Base-by-base conservation (phyloP, 2,888 invertebrate genomes). In the Timandra comae region DNA sequence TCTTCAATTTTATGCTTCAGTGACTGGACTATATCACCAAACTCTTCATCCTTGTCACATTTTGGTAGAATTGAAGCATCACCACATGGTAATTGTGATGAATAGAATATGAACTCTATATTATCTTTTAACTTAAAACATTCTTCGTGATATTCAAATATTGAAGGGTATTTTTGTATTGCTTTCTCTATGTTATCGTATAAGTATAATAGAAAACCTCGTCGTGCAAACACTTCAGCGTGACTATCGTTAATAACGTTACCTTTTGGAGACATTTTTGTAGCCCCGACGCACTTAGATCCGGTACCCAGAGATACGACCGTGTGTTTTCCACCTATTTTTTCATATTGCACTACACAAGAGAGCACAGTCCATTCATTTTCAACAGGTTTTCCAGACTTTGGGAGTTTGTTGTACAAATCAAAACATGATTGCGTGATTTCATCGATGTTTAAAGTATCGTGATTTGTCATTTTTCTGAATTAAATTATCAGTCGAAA, bases 81-180 rank as follows among this genome's bases (percentile, higher is more conserved):
- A 0, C 98, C 98, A 79, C 98, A 98, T 9, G 97, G 98, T 22
- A 93, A 88, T 64, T 95, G 94, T 29, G 95, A 95, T 16, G 93
- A 91, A 58, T 93, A 95, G 59, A 98, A 92, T 65, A 96, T 92
- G 72, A 95, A 96, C 13, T 88, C 82, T 12, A 94, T 67, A 22
- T 81, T 80, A 2, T 85, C 55, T 51, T 87, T 88, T 1, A 94
- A 41, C 33, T 58, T 56, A 52, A 89, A 89, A 38, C 66, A 69
- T n/a, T 51, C 43, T 1, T 63, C 44, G 22, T 59, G 55, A 23
- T 54, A 29, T 13, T 22, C 35, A 48, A 84, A 79, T 55, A 86
- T 69, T 11, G 82, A 77, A 8, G 48, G 22, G 36, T 67, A 52
- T 9, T 55, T 62, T 5, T 67, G 55, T 27, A 81, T 38, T 26